Conservation (phyloP, 2,888 invertebrate genomes). For the Papilio elwesi region DNA sequence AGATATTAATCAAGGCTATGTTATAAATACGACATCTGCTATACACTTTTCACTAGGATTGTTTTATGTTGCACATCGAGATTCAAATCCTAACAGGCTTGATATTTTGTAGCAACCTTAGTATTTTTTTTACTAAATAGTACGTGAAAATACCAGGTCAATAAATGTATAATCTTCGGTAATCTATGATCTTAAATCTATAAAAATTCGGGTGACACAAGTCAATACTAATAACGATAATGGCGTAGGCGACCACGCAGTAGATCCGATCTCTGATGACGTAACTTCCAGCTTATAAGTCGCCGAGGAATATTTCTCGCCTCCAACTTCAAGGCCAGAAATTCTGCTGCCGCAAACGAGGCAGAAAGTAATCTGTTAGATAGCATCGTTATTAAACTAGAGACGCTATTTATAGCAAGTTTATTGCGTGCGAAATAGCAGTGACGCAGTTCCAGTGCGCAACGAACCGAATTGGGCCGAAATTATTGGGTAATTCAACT, state of each 20-base stretch:
- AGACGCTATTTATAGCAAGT: slow-evolving; percentile 32
- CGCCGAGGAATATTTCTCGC: not conserved
- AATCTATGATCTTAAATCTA: too few relatives aligned
- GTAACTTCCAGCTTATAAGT: not conserved
- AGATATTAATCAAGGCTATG: too few relatives aligned
- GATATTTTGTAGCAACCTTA: too few relatives aligned
- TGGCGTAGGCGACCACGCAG: not conserved
- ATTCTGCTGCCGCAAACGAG: slow-evolving; percentile 27
- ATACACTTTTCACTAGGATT: too few relatives aligned
- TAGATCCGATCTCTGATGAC: slow-evolving; percentile 1
- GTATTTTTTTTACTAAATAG: too few relatives aligned
- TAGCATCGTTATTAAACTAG: slow-evolving; percentile 28
- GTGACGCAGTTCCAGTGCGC: slow-evolving; percentile 6
- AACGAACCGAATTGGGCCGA: slow-evolving; percentile 9
- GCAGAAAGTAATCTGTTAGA: slow-evolving; percentile 38
- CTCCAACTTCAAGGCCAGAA: slow-evolving; percentile 22
- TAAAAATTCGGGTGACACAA: not conserved
- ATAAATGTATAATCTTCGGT: not conserved
- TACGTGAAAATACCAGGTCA: too few relatives aligned
- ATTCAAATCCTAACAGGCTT: too few relatives aligned
- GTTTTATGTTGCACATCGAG: too few relatives aligned
- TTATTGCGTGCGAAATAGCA: slow-evolving; percentile 34
- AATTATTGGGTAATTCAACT: slow-evolving; percentile 4
- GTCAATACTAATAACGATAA: slow-evolving; percentile 1
- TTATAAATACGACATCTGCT: too few relatives aligned